Conservation (phyloP, 64 coral and sea anemone genomes). For the Trachythela sp. region DNA sequence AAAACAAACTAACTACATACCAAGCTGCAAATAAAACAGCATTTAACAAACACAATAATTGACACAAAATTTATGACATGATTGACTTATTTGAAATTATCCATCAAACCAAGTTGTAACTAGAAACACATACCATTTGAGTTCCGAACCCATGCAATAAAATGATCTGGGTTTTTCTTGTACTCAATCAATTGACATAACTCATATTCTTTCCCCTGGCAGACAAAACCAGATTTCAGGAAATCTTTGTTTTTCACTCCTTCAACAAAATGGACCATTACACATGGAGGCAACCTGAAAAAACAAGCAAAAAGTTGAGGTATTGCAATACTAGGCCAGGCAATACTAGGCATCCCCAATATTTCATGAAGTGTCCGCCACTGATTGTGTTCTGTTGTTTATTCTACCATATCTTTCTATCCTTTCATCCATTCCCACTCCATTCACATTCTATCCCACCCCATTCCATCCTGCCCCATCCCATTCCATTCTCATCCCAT, state of each 20-base stretch:
- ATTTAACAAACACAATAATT: too few relatives aligned
- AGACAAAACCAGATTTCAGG: slow-evolving; percentile 44
- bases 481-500: too few relatives aligned
- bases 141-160: slow-evolving; percentile 73
- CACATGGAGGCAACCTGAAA: slow-evolving; percentile 48
- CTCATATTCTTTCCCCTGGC: slow-evolving; percentile 26
- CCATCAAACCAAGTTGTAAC: background rate
- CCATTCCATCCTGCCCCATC: too few relatives aligned
- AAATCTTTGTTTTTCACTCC: slow-evolving; percentile 49
- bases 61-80: background rate
- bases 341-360: too few relatives aligned
- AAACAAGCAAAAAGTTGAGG: background rate
- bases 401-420: too few relatives aligned
- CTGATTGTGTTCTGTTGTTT: too few relatives aligned
- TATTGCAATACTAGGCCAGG: background rate
- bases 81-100: background rate
- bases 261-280: slow-evolving; percentile 74
- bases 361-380: too few relatives aligned
- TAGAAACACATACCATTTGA: slow-evolving; percentile 48
- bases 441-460: too few relatives aligned
- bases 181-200: slow-evolving; percentile 79
- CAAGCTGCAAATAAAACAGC: too few relatives aligned
- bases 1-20: too few relatives aligned
- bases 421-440: too few relatives aligned
- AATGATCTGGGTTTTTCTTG: slow-evolving; percentile 71